phyloP scores from a whole-genome alignment of 2,113 vertebrate species.

The Engraulis encrasicolus region DNA sequence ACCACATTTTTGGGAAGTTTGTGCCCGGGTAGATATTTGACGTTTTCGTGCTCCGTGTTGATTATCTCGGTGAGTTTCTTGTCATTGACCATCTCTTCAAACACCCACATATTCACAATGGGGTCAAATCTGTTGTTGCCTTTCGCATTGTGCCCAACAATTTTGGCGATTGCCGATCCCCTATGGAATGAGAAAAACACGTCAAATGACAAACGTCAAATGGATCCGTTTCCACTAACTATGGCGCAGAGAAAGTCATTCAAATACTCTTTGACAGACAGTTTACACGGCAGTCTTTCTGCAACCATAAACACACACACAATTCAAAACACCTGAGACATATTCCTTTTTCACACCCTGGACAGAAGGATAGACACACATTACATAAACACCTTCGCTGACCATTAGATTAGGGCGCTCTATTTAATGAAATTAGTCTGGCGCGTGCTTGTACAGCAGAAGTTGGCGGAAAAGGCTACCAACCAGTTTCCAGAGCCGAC shows the following conservation, averaged over 20 bases:
- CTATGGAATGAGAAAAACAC: conserved; percentile 59
- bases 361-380: background rate
- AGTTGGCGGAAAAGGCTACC: background rate
- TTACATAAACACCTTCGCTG: background rate
- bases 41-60: conserved; percentile 82
- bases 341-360: background rate
- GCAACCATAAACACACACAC: background rate
- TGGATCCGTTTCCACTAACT: too few relatives aligned
- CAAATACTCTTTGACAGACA: too few relatives aligned
- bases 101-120: conserved; percentile 85
- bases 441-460: background rate
- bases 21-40: conserved; percentile 84
- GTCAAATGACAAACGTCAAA: background rate
- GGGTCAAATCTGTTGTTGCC: conserved; percentile 77
- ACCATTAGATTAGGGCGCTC: background rate
- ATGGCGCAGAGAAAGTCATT: too few relatives aligned
- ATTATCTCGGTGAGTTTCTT: conserved; percentile 83
- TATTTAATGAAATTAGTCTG: background rate
- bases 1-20: conserved; percentile 82
- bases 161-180: conserved; percentile 83
- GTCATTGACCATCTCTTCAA: conserved; percentile 78
- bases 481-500: conserved; percentile 7
- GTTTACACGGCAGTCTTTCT: background rate
- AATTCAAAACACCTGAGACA: background rate
- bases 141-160: conserved; percentile 80